Base-by-base conservation (phyloP, 2,797 vertebrate genomes). In the Rousettus madagascariensis region DNA sequence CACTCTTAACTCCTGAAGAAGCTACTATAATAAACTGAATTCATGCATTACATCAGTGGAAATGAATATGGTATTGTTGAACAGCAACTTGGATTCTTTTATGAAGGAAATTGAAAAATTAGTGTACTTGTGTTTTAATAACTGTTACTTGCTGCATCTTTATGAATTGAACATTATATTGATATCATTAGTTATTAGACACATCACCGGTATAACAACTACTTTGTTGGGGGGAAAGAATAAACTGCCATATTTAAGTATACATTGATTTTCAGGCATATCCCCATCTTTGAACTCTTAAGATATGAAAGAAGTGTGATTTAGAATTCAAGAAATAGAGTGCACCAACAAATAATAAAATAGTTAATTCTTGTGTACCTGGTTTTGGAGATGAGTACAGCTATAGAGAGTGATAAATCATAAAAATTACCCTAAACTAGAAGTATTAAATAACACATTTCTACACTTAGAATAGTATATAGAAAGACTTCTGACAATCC, bases 271-370 rank as follows among this genome's bases (percentile, higher is more conserved):
- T 91, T 82, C 33, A 85, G 72, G 41, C 12, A 69, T 46, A 65
- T 51, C 8, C 3, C 2, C 15, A 41, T 82, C 93, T 91, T 41
- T 26, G 26, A 53, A 55, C 49, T 66, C 26, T 88, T 87, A 95
- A 90, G 55, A 88, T 91, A 38, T 43, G 28, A 91, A 71, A 91
- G 26, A 96, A 95, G 66, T 24, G 2, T 61, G 66, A 77, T 41
- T 92, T 87, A 30, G 51, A 69, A 71, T 85, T 66, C 17, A 75
- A 90, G 43, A 82, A 74, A 30, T 63, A 68, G 3, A 69, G 6
- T 86, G 12, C 3, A 24, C 85, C 11, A 71, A 46, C 57, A 57
- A 51, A 19, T 28, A 87, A 88, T 57, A 95, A 86, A 91, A 86
- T 24, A 19, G 13, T 49, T 75, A 94, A 66, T 15, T 87, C 16